phyloP scores from a whole-genome alignment of 2,113 vertebrate genomes.

The Clarias gariepinus region DNA sequence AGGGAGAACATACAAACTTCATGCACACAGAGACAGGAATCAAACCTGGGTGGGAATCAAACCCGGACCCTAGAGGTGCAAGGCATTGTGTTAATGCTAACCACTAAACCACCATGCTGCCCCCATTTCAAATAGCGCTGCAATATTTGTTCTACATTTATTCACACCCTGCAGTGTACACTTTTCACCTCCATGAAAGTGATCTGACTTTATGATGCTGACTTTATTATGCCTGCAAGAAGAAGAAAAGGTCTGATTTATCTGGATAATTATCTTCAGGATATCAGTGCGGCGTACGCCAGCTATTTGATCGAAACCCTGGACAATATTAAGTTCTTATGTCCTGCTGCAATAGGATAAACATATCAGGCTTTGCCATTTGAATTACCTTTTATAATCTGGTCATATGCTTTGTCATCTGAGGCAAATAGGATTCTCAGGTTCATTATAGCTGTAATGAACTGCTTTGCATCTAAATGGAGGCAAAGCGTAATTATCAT shows the following conservation, averaged over 20 bases:
- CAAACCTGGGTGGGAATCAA: too few relatives aligned
- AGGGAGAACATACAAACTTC: too few relatives aligned
- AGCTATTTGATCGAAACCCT: slow-evolving; percentile 19
- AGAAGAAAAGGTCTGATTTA: slow-evolving; percentile 4
- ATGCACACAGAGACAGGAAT: too few relatives aligned
- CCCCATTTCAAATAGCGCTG: not conserved
- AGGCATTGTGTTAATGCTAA: too few relatives aligned
- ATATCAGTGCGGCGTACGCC: not conserved
- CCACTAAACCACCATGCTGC: too few relatives aligned
- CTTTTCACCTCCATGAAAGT: not conserved
- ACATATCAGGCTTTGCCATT: slow-evolving; percentile 21
- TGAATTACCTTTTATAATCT: slow-evolving; percentile 42
- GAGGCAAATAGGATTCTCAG: slow-evolving; percentile 48
- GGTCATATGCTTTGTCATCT: slow-evolving; percentile 41
- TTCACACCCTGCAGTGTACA: not conserved
- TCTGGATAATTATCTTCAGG: slow-evolving; percentile 37
- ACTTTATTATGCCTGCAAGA: slow-evolving; percentile 4
- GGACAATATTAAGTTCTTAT: slow-evolving; percentile 15
- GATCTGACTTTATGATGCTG: not conserved
- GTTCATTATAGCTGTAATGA: slow-evolving; percentile 54
- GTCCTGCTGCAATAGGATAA: slow-evolving; percentile 25
- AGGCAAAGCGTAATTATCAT: slow-evolving; percentile 45
- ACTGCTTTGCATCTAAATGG: slow-evolving; percentile 57
- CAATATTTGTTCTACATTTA: not conserved
- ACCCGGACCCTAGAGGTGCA: too few relatives aligned